Percentiles rank a stretch among this genome's conserved stretches.
Conservation (phyloP, 2,797 vertebrate genomes). For the Synaphobranchus kaupii region DNA sequence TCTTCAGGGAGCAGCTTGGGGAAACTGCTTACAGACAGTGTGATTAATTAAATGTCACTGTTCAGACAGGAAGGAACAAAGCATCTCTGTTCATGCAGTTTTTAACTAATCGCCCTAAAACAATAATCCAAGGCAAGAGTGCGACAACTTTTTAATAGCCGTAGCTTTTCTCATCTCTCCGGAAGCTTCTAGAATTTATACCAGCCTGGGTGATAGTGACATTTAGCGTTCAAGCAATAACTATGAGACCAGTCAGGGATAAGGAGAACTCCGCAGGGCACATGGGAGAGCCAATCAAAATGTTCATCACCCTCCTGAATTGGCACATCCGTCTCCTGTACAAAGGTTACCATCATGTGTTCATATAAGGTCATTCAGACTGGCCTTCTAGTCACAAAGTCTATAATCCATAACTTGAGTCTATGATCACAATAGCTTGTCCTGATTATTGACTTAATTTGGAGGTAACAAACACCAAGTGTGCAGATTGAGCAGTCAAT, state of each 20-base stretch:
- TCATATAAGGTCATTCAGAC: background rate
- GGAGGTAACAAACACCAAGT: background rate
- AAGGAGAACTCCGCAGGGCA: background rate
- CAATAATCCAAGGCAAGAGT: conserved; percentile 7
- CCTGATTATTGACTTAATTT: background rate
- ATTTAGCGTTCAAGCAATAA: background rate
- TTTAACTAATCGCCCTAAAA: background rate
- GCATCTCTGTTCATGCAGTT: background rate
- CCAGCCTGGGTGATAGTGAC: background rate
- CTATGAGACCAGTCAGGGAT: background rate
- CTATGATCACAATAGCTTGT: background rate
- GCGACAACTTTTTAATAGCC: background rate
- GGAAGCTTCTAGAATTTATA: background rate
- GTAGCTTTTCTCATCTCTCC: background rate
- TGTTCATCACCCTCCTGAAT: background rate
- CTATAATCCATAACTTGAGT: background rate
- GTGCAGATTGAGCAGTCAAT: background rate
- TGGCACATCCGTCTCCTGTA: background rate
- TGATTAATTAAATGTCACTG: conserved; percentile 33
- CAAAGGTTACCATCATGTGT: background rate
- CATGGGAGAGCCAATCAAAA: background rate
- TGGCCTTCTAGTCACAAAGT: background rate
- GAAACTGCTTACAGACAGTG: conserved; percentile 3
- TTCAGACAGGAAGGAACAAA: conserved; percentile 22
- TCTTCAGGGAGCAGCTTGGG: background rate